These are phyloP conservation scores for Simalia tracyae DNA, from an alignment of 2,797 vertebrate species.

Conservation along the genomic window DNA sequence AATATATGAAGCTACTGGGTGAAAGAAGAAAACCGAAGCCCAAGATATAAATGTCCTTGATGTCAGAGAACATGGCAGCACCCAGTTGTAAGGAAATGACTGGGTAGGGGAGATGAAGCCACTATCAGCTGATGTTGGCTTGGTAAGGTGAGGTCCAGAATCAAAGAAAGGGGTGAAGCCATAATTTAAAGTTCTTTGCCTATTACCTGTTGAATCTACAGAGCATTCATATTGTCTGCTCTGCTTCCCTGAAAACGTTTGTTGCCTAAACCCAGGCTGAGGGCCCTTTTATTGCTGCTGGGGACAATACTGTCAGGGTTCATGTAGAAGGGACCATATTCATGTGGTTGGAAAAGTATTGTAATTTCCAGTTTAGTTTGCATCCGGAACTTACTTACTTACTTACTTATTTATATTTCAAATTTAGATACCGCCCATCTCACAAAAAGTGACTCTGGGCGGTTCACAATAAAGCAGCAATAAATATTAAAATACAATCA, in stretches of 20 bases:
- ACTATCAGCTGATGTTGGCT: neutral
- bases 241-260: neutral
- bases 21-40: neutral
- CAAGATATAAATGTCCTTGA: neutral
- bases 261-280: neutral
- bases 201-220: neutral
- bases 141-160: neutral
- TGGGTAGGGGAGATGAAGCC: neutral
- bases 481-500: too few relatives aligned
- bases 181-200: neutral
- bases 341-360: neutral
- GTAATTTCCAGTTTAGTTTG: neutral
- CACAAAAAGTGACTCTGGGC: too few relatives aligned
- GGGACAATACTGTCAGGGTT: neutral
- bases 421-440: too few relatives aligned
- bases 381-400: neutral
- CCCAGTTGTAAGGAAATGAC: neutral
- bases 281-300: neutral
- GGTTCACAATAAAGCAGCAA: too few relatives aligned
- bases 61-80: neutral
- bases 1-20: neutral
- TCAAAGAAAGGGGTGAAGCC: neutral
- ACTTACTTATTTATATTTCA: too few relatives aligned
- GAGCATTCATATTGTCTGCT: neutral
- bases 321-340: neutral